These are phyloP conservation scores for Trematomus bernacchii DNA, from an alignment of 2,797 vertebrate genomes.

Conservation along the genomic window DNA sequence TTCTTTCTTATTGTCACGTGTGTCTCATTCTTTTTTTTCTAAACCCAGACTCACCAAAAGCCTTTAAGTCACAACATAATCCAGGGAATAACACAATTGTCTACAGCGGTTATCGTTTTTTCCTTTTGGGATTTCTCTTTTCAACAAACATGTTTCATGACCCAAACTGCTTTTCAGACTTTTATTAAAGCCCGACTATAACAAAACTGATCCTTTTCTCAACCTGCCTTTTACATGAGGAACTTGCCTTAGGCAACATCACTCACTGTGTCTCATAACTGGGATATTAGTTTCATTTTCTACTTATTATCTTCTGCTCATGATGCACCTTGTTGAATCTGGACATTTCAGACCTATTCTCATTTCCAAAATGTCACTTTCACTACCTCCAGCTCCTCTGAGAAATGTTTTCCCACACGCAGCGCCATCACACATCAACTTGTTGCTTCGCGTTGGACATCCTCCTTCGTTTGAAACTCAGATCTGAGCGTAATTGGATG, in stretches of 20 bases:
- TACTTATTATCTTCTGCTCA: background rate
- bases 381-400: constrained; percentile 12
- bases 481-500: constrained; percentile 72
- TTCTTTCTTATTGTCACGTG: constrained; percentile 22
- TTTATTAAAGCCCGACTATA: constrained; percentile 33
- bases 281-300: constrained; percentile 10
- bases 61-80: background rate
- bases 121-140: constrained; percentile 35
- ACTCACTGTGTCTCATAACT: background rate
- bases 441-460: constrained; percentile 55
- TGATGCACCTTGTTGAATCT: constrained; percentile 18
- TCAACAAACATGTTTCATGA: constrained; percentile 29
- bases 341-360: constrained; percentile 30
- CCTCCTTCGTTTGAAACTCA: constrained; percentile 51
- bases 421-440: constrained; percentile 39
- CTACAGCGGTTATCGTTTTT: constrained; percentile 8
- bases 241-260: constrained; percentile 4
- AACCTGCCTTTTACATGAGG: background rate
- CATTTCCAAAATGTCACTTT: constrained; percentile 68
- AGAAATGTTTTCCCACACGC: constrained; percentile 52
- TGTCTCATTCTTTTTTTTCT: constrained; percentile 24
- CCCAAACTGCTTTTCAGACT: constrained; percentile 24
- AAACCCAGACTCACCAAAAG: constrained; percentile 20
- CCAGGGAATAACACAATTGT: background rate
- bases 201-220: constrained; percentile 19